Conservation (phyloP, 1,140 invertebrate genomes). For the Chlorops oryzae region DNA sequence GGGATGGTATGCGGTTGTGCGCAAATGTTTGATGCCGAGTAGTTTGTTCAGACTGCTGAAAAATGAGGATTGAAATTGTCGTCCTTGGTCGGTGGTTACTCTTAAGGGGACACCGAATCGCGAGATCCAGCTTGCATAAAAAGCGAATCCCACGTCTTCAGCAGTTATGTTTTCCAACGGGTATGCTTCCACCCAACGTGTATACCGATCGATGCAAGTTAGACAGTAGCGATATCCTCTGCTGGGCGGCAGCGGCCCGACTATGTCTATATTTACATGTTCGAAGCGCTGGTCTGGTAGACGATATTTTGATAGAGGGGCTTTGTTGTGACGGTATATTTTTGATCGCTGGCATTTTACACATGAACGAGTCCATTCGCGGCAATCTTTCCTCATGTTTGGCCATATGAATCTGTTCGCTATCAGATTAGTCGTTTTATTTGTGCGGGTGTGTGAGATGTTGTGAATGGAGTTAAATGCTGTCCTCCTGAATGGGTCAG, state of each 20-base stretch:
- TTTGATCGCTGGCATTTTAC: conserved; percentile 7
- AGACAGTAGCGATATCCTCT: conserved; percentile 20
- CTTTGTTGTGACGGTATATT: conserved; percentile 5
- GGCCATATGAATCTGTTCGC: background rate
- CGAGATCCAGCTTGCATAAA: conserved; percentile 39
- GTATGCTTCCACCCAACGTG: conserved; percentile 34
- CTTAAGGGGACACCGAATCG: conserved; percentile 33
- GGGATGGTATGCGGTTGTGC: conserved; percentile 47
- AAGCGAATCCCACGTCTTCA: conserved; percentile 29
- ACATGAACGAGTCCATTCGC: background rate
- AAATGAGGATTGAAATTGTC: conserved; percentile 23
- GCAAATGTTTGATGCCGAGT: conserved; percentile 18
- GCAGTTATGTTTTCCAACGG: conserved; percentile 31
- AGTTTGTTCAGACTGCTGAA: conserved; percentile 22
- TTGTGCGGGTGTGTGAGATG: conserved; percentile 2
- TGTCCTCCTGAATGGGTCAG: background rate
- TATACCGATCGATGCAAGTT: conserved; percentile 29
- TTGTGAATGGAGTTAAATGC: conserved; percentile 4
- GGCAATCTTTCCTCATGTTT: background rate
- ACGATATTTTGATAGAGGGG: background rate
- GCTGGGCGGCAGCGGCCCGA: no score
- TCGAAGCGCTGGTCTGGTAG: background rate
- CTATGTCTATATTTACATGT: no score
- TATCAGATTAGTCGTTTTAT: background rate
- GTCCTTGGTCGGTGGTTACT: conserved; percentile 41